Conservation (phyloP, 2,797 vertebrate genomes). For the Cryptoblepharus egeriae region DNA sequence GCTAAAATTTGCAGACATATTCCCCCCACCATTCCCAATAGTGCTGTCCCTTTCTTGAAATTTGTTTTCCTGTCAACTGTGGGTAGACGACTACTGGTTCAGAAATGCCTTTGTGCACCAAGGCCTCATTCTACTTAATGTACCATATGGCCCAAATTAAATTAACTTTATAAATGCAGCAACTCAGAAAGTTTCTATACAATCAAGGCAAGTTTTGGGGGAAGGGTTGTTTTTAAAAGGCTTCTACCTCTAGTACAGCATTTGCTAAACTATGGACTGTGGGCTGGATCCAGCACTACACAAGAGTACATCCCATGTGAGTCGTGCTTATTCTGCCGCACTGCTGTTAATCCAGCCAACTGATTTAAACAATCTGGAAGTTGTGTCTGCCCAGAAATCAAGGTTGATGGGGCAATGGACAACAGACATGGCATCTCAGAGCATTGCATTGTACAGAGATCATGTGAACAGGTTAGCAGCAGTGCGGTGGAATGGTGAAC, state of each 20-base stretch:
- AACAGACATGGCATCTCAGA: too few relatives aligned
- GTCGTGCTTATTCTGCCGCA: too few relatives aligned
- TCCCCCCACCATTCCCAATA: constrained; percentile 22
- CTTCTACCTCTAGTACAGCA: not conserved
- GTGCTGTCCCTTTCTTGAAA: constrained; percentile 32
- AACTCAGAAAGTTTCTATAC: constrained; percentile 21
- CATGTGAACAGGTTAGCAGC: too few relatives aligned
- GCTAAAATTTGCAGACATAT: constrained; percentile 20
- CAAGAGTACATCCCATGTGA: too few relatives aligned
- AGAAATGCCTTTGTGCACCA: constrained; percentile 39
- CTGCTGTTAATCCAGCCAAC: too few relatives aligned
- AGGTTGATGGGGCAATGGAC: too few relatives aligned
- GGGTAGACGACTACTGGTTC: constrained; percentile 35
- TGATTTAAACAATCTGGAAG: too few relatives aligned
- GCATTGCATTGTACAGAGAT: too few relatives aligned
- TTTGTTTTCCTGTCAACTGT: constrained; percentile 31
- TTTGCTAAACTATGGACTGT: too few relatives aligned
- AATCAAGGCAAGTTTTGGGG: not conserved
- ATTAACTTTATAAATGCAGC: constrained; percentile 46
- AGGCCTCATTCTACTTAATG: constrained; percentile 29
- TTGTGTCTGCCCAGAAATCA: too few relatives aligned
- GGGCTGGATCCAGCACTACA: too few relatives aligned
- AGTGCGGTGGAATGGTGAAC: too few relatives aligned
- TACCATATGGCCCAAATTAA: constrained; percentile 38
- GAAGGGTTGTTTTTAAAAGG: not conserved